Evolutionary conservation across 2,113 vertebrate genomes (phyloP), one percentile per base, ranked within the genome.

Genomic region (Equus przewalskii): DNA sequence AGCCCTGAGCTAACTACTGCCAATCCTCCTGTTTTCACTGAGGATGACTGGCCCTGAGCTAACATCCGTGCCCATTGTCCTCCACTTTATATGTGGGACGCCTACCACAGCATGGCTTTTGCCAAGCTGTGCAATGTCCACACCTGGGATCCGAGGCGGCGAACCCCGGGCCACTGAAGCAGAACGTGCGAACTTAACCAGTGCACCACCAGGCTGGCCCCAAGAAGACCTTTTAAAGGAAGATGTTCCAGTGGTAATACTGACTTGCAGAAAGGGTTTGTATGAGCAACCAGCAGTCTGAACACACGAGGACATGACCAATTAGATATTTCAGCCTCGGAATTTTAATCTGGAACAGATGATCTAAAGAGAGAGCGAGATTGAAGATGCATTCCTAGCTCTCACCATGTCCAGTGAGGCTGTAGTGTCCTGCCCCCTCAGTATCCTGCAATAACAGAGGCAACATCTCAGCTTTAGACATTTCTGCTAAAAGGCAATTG

Each of bases 141-240:
- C 36, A 41, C 36, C 36, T 41, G 36, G 36, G 36, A 41, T 41
- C 36, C 36, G 36, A 41, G 36, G 36, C 36, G 36, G 36, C 36
- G 3, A 41, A 41, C 36, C 36, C 36, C 36, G 36, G 36, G 36
- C 36, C 36, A 41, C 36, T 3, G 36, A 41, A 41, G 36, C 36
- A 41, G 36, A 41, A 41, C 36, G 36, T 41, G 36, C 36, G 36
- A 41, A 41, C 36, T 41, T 41, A 41, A 41, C 36, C 36, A 3
- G 36, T 41, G 36, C 36, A 3, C 36, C 36, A 41, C 36, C 36
- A 41, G 36, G 36, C 36, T 41, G 36, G 36, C 36, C 36, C 36
- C 44, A 93, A 30, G 76, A 89, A 92, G 69, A 62, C 19, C 41
- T 94, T 94, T 80, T 41, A 60, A 90, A 84, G 51, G 15, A 76